Evolutionary conservation across 2,888 invertebrate species (phyloP).

Genomic region (Drosophila subquinaria): DNA sequence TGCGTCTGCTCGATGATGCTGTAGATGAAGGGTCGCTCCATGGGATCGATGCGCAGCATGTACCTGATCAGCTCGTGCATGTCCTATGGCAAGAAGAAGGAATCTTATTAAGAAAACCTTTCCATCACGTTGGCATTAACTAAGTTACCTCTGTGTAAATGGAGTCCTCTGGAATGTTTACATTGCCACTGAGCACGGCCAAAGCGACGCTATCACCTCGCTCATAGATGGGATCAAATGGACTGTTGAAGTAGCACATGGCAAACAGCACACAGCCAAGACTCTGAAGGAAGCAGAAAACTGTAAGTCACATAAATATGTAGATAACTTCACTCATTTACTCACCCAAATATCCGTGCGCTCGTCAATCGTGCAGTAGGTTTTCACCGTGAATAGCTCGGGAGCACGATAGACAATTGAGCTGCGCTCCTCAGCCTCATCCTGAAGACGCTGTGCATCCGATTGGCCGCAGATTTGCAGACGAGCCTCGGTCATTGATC

Average conservation of each 20-base stretch:
- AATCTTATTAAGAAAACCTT: neutral
- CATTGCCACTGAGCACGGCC: slow-evolving; percentile 91
- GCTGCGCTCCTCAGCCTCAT: slow-evolving; percentile 93
- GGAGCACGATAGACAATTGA: slow-evolving; percentile 96
- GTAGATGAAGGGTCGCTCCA: slow-evolving; percentile 92
- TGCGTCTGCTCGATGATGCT: slow-evolving; percentile 89
- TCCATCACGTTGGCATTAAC: neutral
- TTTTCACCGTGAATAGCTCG: slow-evolving; percentile 94
- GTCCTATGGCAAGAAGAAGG: slow-evolving; percentile 85
- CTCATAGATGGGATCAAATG: slow-evolving; percentile 93
- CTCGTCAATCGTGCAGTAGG: slow-evolving; percentile 92
- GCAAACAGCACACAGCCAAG: slow-evolving; percentile 94
- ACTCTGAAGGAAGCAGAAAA: slow-evolving; percentile 87
- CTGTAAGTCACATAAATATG: neutral
- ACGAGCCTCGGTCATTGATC: slow-evolving; percentile 89
- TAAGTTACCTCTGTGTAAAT: slow-evolving; percentile 87
- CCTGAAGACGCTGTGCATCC: slow-evolving; percentile 91
- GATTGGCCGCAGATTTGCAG: slow-evolving; percentile 88
- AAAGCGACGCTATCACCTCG: slow-evolving; percentile 94
- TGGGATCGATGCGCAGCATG: slow-evolving; percentile 91
- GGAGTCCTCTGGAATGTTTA: slow-evolving; percentile 90
- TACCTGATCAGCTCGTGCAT: slow-evolving; percentile 89
- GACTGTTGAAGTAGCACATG: slow-evolving; percentile 93
- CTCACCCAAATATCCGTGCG: slow-evolving; percentile 93
- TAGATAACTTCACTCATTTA: neutral